These are phyloP conservation scores for Bombycilla garrulus DNA, from an alignment of 2,113 vertebrate genomes.

Conservation along the genomic window DNA sequence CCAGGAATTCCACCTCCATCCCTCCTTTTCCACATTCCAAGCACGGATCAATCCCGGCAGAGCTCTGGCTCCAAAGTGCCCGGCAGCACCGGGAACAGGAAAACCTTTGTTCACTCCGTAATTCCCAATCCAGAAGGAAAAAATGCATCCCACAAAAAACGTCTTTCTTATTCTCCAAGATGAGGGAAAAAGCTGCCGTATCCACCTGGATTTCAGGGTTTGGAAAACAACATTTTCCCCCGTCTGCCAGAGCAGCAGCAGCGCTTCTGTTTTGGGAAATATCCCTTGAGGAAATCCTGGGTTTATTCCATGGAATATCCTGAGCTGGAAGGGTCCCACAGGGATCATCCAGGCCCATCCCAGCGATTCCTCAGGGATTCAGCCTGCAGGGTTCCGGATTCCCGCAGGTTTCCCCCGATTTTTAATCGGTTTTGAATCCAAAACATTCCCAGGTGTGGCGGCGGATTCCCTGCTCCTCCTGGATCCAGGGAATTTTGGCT, in stretches of 20 bases:
- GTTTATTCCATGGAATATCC: background rate
- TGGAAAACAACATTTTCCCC: background rate
- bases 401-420: background rate
- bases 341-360: background rate
- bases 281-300: background rate
- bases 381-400: background rate
- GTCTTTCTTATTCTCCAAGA: no score
- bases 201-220: background rate
- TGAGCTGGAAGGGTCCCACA: fast-evolving
- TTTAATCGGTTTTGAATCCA: background rate
- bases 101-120: fast-evolving
- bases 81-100: fast-evolving
- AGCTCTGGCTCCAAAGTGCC: background rate
- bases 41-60: background rate
- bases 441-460: background rate
- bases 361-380: background rate
- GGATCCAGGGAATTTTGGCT: background rate
- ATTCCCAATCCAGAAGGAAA: background rate
- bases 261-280: background rate
- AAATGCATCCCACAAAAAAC: background rate
- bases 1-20: background rate
- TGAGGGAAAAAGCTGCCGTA: background rate
- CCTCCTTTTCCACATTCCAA: background rate
- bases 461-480: background rate
- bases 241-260: background rate